Evolutionary conservation across 1,140 invertebrate species (phyloP).

Genomic region (Musca vetustissima): DNA sequence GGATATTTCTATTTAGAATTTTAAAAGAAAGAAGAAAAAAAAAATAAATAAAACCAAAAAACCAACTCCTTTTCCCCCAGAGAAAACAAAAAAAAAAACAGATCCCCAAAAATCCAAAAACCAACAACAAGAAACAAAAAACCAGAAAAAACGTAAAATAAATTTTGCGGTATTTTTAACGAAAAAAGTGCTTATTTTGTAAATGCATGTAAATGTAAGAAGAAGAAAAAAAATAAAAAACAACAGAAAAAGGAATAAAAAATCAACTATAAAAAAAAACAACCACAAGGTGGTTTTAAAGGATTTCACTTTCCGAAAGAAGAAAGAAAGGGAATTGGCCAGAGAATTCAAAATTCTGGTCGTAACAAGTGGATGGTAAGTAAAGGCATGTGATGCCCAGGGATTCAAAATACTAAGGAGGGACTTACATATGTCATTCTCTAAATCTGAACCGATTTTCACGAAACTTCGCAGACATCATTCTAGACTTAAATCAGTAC

Average conservation of each 20-base stretch:
- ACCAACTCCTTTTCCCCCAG: no score
- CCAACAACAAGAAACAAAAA: neutral
- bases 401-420: no score
- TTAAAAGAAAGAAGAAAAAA: slow-evolving; percentile 32
- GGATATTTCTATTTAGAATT: slow-evolving; percentile 50
- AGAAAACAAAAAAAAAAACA: neutral
- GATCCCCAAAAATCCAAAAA: neutral
- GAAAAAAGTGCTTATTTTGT: slow-evolving; percentile 55
- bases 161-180: slow-evolving; percentile 55
- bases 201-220: slow-evolving; percentile 55
- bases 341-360: no score
- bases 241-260: slow-evolving; percentile 4
- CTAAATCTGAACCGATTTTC: no score
- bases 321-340: no score
- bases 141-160: slow-evolving; percentile 46
- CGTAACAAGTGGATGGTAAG: no score
- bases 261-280: slow-evolving; percentile 27
- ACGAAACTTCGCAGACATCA: no score
- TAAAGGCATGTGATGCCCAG: no score
- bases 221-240: slow-evolving; percentile 10
- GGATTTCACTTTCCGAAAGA: no score
- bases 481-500: no score
- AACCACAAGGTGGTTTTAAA: neutral
- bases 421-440: no score
- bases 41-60: no score